Base-by-base conservation (phyloP, 2,113 vertebrate genomes). In the Chaetodon auriga region DNA sequence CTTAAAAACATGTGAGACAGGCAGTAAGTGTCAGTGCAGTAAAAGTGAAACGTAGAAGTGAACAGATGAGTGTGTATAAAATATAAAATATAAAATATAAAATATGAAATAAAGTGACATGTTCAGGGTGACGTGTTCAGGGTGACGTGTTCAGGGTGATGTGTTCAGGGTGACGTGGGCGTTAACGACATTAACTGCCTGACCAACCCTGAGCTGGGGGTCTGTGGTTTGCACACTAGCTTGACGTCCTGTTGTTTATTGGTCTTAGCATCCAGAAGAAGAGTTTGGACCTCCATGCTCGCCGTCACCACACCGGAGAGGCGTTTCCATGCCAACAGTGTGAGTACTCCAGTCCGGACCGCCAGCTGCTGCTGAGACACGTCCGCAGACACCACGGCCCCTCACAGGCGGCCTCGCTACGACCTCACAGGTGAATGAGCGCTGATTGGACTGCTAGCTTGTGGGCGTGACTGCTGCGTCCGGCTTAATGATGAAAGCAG, bases 181-280 rank as follows among this genome's bases (percentile, higher is more conserved):
- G 16, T 1, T 65, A 5, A 35, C 69, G 58, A 75, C 35, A 21
- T 25, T 61, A 61, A 19, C 18, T 30, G 1, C 30, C 30, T 30
- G 30, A 30, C 3, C 38, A 41, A 4, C 6, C 38, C 38, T 41
- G 38, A 41, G 38, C 38, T 38, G 38, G 38, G 8, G 30, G 30
- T 30, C 30, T 8, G 38, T 41, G 38, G 38, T 41, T 8, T 41
- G 38, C 8, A 41, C 30, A 30, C 2, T 30, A 30, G 30, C 6
- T 41, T 6, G 8, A 41, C 8, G 6, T 41, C 4, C 6, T 4
- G n/a, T 5, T 23, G 0, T 30, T 7, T 36, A 13, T n/a, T 1
- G n/a, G 9, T 38, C 7, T 63, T 60, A 93, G 92, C 21, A 91
- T 95, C 71, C 95, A 94, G 86, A 96, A 96, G 92, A 96, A 95